phyloP scores from a whole-genome alignment of 2,797 vertebrate species.

The Pyrocephalus nanus region DNA sequence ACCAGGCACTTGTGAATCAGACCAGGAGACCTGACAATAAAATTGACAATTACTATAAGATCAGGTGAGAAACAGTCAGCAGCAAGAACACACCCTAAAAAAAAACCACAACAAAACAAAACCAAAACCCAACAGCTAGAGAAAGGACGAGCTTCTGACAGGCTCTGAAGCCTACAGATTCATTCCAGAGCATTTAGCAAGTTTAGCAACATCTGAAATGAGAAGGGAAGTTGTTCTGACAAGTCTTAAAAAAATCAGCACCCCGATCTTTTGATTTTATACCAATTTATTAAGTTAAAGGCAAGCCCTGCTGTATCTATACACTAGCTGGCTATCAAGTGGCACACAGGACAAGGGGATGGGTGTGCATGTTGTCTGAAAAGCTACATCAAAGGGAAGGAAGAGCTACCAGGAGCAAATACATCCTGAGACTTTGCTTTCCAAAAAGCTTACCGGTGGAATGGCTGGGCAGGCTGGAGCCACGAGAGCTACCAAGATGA shows the following conservation, averaged over 20 bases:
- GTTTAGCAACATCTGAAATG: conserved; percentile 2
- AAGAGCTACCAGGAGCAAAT: background rate
- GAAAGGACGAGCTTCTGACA: background rate
- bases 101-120: background rate
- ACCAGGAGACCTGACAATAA: conserved; percentile 21
- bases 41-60: conserved; percentile 33
- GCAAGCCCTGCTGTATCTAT: background rate
- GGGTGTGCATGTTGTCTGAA: background rate
- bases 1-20: conserved; percentile 55
- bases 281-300: background rate
- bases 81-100: background rate
- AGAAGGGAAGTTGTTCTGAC: conserved; percentile 9
- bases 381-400: background rate
- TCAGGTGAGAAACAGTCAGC: conserved; percentile 46
- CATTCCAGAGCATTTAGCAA: background rate
- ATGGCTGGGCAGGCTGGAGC: background rate
- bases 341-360: background rate
- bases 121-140: background rate
- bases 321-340: background rate
- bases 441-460: background rate
- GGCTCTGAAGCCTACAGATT: background rate
- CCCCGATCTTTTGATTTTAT: background rate
- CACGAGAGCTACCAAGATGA: background rate
- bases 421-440: background rate
- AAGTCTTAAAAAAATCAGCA: background rate